A percentile compares a stretch with the other conserved stretches of the same genome.
phyloP scores from a whole-genome alignment of 2,888 invertebrate genomes.

The Caenorhabditis panamensis region DNA sequence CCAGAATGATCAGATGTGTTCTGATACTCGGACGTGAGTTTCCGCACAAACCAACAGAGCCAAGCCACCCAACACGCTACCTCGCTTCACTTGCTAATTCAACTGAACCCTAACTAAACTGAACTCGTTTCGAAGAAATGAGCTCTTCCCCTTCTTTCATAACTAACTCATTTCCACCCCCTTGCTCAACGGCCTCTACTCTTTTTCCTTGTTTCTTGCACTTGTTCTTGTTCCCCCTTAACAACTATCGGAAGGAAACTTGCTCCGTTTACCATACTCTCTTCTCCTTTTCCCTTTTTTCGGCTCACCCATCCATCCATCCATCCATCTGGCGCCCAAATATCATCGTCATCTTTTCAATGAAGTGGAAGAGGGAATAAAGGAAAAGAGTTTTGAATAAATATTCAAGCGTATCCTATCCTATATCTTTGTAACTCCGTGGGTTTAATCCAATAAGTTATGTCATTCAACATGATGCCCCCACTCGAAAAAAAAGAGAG shows the following conservation, averaged over 20 bases:
- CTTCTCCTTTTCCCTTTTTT: neutral
- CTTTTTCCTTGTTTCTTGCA: slow-evolving; percentile 7
- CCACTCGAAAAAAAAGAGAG: slow-evolving; percentile 8
- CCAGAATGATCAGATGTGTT: neutral
- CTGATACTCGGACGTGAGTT: slow-evolving; percentile 29
- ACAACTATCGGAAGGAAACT: slow-evolving; percentile 31
- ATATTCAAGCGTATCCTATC: slow-evolving; percentile 26
- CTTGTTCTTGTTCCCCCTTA: neutral
- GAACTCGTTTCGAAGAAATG: slow-evolving; percentile 9
- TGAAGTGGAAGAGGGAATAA: slow-evolving; percentile 18
- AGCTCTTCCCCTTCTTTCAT: slow-evolving; percentile 2
- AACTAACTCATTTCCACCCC: neutral
- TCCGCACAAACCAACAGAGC: slow-evolving; percentile 2
- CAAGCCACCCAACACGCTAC: neutral
- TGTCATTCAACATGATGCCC: slow-evolving; percentile 46
- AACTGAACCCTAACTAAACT: neutral
- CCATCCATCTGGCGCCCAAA: slow-evolving; percentile 18
- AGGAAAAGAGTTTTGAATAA: slow-evolving; percentile 18
- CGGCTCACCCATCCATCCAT: neutral
- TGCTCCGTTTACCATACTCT: neutral
- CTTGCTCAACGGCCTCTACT: neutral
- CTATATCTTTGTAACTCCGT: slow-evolving; percentile 1
- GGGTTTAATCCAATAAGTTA: slow-evolving; percentile 59
- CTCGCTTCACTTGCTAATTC: slow-evolving; percentile 53
- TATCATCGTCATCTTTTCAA: slow-evolving; percentile 33